Evolutionary conservation across 2,113 vertebrate species (phyloP).

Genomic region (Chloropsis hardwickii): DNA sequence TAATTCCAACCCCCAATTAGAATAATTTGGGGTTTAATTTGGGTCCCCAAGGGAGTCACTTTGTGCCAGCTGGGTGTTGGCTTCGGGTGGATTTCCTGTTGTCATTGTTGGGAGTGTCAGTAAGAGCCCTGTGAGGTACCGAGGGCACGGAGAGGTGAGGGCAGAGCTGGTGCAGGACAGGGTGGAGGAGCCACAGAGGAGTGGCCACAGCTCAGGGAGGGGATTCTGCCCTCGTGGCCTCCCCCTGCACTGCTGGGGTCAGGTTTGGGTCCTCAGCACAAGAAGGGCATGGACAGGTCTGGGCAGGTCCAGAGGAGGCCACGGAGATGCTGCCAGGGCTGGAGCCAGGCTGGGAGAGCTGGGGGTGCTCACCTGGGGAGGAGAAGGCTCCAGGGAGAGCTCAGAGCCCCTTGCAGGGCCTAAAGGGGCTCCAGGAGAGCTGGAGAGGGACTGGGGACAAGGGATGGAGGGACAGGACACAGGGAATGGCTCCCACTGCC

Average conservation of each 20-base stretch:
- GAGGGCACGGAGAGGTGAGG: neutral
- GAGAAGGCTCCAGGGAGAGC: neutral
- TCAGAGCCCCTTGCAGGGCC: neutral
- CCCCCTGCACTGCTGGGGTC: neutral
- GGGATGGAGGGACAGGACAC: neutral
- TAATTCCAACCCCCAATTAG: no score
- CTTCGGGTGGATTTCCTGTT: neutral
- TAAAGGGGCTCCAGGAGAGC: neutral
- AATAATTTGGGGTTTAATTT: neutral
- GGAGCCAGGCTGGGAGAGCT: neutral
- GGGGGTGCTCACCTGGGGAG: neutral
- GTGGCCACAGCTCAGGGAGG: neutral
- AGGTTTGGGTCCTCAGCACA: neutral
- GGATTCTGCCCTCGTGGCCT: neutral
- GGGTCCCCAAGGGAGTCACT: neutral
- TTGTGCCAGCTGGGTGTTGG: neutral
- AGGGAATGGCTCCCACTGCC: neutral
- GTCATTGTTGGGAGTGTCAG: neutral
- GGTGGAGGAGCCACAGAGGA: neutral
- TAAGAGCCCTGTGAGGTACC: neutral
- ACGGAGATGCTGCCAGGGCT: rapidly evolving
- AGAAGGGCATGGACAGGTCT: neutral
- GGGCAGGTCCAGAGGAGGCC: neutral
- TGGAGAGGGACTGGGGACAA: neutral
- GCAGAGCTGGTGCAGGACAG: neutral